Evolutionary conservation across 2,797 vertebrate species (phyloP), one percentile per base, ranked within the genome.

Genomic region (Diglossa cyanea): DNA sequence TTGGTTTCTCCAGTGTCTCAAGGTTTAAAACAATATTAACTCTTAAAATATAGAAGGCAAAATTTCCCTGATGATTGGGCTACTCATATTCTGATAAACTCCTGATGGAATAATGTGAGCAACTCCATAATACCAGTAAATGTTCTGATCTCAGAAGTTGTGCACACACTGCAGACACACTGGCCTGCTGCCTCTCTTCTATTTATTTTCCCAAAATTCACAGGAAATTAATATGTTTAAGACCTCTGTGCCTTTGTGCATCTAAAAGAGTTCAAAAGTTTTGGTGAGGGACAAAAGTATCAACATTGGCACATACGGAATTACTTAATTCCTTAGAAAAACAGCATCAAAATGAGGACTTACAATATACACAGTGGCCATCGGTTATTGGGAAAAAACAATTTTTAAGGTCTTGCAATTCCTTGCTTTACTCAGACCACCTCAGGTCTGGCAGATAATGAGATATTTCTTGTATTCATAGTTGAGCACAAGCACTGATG

Each of bases 141-240:
- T 73, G 14, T 48, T 53, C 76, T 50, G 35, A 5, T 62, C 85
- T 77, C 70, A 51, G 74, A 31, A 24, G 53, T 1, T 60, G 50
- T 50, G 31, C 60, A 18, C 26, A 40, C 47, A 7, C 19, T 65
- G 10, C 58, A 67, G 72, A 67, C 4, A 1, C 1, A 21, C 17
- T 63, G 85, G 20, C 60, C 33, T 28, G 12, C 54, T 77, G 65
- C n/a, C 26, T 60, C 42, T 9, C 33, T 71, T 74, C 42, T 77
- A 28, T 48, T 82, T 55, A 71, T 82, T 90, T 75, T 50, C 31
- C 47, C 5, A 15, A 77, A 88, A 72, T 44, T 61, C 44, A 48
- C 61, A 84, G 90, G 88, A 81, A 92, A 93, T 90, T 20, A 81
- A 30, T 62, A 8, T 21, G 40, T 78, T 92, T 53, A 54, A 78